phyloP scores from a whole-genome alignment of 1,140 invertebrate genomes.

The Orchestia grillus region DNA sequence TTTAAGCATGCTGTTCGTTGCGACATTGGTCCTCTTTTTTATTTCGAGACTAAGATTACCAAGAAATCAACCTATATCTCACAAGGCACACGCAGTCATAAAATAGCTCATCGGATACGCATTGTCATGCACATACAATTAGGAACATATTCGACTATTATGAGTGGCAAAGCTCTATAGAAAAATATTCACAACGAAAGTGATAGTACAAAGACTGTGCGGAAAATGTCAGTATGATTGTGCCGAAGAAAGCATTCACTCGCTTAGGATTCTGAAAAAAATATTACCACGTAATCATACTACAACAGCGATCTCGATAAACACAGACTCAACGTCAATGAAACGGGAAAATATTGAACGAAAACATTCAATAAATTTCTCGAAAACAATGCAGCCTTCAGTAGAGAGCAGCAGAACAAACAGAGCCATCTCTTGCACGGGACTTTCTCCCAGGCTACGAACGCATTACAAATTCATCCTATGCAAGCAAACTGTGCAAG shows the following conservation, averaged over 20 bases:
- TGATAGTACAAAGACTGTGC: background rate
- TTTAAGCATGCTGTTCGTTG: too few relatives aligned
- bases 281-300: background rate
- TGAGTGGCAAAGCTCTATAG: background rate
- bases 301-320: background rate
- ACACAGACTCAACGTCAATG: background rate
- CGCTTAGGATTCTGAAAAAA: background rate
- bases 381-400: background rate
- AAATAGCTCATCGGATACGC: background rate
- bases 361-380: background rate
- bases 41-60: too few relatives aligned
- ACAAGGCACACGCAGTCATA: too few relatives aligned
- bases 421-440: background rate
- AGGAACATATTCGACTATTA: background rate
- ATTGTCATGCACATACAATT: background rate
- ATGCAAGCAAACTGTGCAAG: background rate
- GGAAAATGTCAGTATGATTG: background rate
- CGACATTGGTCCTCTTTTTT: too few relatives aligned
- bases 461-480: constrained; percentile 4
- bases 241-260: background rate
- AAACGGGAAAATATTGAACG: background rate
- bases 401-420: constrained; percentile 1
- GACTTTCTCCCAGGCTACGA: background rate
- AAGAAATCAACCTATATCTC: too few relatives aligned
- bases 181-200: background rate